These are phyloP conservation scores for Caenorhabditis becei DNA, from an alignment of 2,888 invertebrate species.

Conservation along the genomic window DNA sequence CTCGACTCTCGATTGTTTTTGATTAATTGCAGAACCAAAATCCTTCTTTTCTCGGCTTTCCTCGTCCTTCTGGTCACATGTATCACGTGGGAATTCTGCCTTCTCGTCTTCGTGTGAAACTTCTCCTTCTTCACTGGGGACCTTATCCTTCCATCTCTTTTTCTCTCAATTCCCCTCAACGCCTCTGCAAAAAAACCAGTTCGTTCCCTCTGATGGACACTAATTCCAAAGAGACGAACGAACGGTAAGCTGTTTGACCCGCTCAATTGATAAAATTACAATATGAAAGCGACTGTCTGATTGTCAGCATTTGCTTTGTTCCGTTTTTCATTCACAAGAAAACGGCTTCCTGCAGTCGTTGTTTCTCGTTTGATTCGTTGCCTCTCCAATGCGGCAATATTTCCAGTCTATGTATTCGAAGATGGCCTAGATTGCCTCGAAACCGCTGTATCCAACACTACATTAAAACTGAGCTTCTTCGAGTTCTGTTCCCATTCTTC, in stretches of 20 bases:
- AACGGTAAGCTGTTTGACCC: constrained; percentile 27
- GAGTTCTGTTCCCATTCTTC: too few species aligned
- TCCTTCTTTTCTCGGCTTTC: background rate
- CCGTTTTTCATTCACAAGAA: constrained; percentile 9
- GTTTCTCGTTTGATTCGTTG: constrained; percentile 2
- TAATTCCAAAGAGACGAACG: constrained; percentile 5
- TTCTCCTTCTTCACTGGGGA: too few species aligned
- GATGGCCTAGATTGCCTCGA: too few species aligned
- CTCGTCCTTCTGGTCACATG: constrained; percentile 17
- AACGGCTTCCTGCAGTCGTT: background rate
- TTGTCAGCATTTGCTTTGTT: constrained; percentile 32
- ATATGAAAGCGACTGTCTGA: constrained; percentile 15
- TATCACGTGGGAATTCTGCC: constrained; percentile 29
- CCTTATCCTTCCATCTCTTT: background rate
- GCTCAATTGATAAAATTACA: constrained; percentile 53
- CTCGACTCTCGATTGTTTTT: constrained; percentile 7
- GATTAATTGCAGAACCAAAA: constrained; percentile 5
- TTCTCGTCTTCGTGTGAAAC: background rate
- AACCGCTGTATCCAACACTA: too few species aligned
- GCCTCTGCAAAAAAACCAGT: constrained; percentile 29
- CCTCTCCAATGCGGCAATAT: background rate
- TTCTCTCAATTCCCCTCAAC: background rate
- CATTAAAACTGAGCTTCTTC: too few species aligned
- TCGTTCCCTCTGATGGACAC: constrained; percentile 10
- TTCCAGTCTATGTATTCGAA: too few species aligned